Conservation (phyloP, 2,113 vertebrate species). For the Chlorocebus sabaeus region DNA sequence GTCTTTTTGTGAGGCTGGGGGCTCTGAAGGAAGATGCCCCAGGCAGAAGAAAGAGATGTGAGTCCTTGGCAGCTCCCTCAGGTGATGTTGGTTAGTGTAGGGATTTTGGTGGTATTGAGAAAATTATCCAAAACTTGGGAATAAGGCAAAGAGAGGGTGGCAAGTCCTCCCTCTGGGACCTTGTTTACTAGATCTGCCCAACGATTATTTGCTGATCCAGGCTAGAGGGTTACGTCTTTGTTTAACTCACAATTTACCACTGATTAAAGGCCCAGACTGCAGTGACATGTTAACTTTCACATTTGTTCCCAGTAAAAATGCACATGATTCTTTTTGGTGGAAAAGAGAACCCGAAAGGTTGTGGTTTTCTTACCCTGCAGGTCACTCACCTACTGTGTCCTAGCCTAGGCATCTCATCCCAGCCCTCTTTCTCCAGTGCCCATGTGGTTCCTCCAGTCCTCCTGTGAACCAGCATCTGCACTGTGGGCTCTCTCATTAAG, state of each 20-base stretch:
- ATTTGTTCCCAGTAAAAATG: neutral
- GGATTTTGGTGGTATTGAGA: neutral
- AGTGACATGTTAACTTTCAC: neutral
- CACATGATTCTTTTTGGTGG: neutral
- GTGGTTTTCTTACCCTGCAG: neutral
- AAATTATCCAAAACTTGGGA: too few species aligned
- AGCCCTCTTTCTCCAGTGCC: neutral
- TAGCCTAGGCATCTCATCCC: neutral
- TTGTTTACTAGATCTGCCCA: neutral
- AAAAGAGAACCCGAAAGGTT: neutral
- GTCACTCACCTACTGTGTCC: neutral
- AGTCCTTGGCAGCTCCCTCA: too few species aligned
- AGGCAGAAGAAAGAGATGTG: neutral
- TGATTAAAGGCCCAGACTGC: neutral
- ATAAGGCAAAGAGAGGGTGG: neutral
- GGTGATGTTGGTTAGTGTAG: neutral
- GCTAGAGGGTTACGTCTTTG: neutral
- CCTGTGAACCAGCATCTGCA: neutral
- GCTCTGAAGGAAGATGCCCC: neutral
- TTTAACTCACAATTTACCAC: neutral
- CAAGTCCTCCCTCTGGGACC: fast-evolving
- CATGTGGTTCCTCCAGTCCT: fast-evolving
- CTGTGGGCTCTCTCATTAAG: neutral
- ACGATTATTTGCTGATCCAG: too few species aligned
- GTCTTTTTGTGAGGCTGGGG: neutral